Percentiles rank a stretch among this genome's conserved stretches.
Evolutionary conservation across 2,113 vertebrate genomes (phyloP).

Genomic region (Notiomystis cincta): DNA sequence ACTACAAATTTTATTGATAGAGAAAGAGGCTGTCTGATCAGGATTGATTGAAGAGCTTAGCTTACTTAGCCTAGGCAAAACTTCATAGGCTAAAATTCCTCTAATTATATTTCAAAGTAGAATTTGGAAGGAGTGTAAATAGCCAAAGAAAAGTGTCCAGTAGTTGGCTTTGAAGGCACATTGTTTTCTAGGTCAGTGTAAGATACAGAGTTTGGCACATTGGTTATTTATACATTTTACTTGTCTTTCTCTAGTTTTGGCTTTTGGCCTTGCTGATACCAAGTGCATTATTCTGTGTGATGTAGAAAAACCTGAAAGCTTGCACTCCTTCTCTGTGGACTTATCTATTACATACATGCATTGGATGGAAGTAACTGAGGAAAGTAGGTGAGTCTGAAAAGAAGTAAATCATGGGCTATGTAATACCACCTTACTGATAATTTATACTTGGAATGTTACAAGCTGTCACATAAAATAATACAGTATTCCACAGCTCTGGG

Average conservation of each 20-base stretch:
- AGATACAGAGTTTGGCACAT: neutral
- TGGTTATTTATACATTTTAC: neutral
- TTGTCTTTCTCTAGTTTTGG: conserved; percentile 80
- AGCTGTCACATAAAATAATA: neutral
- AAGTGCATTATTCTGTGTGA: conserved; percentile 91
- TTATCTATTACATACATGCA: conserved; percentile 89
- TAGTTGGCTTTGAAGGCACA: neutral
- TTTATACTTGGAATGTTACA: neutral
- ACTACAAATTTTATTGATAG: neutral
- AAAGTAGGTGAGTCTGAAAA: conserved; percentile 80
- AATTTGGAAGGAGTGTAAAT: neutral
- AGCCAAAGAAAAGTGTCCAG: neutral
- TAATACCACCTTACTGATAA: neutral
- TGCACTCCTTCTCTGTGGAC: conserved; percentile 87
- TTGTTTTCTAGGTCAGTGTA: neutral
- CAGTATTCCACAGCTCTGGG: neutral
- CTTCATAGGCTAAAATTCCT: neutral
- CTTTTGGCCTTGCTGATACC: conserved; percentile 91
- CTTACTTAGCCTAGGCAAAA: neutral
- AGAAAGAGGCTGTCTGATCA: neutral
- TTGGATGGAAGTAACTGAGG: conserved; percentile 95
- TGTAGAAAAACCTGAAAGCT: conserved; percentile 94
- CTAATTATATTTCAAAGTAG: neutral
- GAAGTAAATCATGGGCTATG: neutral
- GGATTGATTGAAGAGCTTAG: neutral